phyloP scores from a whole-genome alignment of 2,888 invertebrate species.

The Exocentrus adspersus region DNA sequence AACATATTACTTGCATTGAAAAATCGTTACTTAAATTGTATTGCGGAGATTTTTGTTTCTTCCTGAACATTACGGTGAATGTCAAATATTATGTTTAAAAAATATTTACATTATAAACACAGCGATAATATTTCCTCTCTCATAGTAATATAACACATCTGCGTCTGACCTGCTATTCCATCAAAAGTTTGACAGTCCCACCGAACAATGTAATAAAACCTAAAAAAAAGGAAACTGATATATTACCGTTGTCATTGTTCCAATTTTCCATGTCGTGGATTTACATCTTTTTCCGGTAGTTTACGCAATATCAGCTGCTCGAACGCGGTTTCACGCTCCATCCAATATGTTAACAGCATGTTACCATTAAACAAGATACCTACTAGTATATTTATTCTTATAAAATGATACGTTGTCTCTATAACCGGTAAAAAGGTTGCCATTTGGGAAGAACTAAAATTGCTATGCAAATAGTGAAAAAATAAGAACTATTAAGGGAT shows the following conservation, averaged over 20 bases:
- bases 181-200: slow-evolving; percentile 3
- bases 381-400: no score
- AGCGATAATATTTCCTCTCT: not conserved
- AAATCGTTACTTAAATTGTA: no score
- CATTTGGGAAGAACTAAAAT: no score
- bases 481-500: no score
- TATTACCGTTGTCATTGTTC: slow-evolving; percentile 10
- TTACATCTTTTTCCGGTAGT: not conserved
- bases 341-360: not conserved
- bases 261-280: slow-evolving; percentile 7
- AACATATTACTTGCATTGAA: no score
- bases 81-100: no score
- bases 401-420: no score
- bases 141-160: not conserved
- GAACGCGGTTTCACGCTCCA: not conserved
- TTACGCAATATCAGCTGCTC: not conserved
- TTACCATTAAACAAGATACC: not conserved
- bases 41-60: no score
- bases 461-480: no score
- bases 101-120: no score
- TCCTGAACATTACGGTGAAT: no score
- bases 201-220: slow-evolving; percentile 14
- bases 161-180: not conserved
- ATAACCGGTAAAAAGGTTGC: no score
- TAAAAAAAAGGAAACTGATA: slow-evolving; percentile 6